These are phyloP conservation scores for Sebastes baramenuke DNA, from an alignment of 2,797 vertebrate species.

Conservation along the genomic window DNA sequence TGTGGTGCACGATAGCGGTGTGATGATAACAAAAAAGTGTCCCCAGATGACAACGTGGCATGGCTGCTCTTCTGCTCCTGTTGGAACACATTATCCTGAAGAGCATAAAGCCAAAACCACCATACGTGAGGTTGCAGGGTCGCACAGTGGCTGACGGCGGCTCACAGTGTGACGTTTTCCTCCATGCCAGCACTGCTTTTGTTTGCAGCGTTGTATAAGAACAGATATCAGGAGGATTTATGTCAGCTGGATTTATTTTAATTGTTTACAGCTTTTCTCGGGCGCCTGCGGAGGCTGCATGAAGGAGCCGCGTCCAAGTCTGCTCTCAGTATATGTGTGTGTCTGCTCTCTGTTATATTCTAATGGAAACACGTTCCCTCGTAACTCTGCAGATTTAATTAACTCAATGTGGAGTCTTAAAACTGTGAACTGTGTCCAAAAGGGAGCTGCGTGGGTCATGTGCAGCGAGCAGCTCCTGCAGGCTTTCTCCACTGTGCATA, in stretches of 20 bases:
- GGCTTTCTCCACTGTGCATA: neutral
- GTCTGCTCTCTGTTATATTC: neutral
- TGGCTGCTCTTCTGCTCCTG: neutral
- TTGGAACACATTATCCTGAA: neutral
- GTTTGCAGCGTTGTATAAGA: neutral
- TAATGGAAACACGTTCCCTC: neutral
- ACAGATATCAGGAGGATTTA: neutral
- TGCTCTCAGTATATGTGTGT: neutral
- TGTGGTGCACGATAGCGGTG: neutral
- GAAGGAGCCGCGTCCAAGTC: neutral
- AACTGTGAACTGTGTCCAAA: neutral
- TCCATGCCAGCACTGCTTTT: neutral
- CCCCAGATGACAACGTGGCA: neutral
- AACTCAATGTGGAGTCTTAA: neutral
- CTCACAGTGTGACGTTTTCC: neutral
- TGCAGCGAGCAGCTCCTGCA: neutral
- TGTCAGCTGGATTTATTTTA: neutral
- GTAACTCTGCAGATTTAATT: neutral
- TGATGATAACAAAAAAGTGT: neutral
- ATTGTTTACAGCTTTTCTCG: neutral
- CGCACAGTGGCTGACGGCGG: neutral
- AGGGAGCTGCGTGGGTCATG: neutral
- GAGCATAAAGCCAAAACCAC: neutral
- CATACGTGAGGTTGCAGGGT: neutral
- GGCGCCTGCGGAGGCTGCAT: neutral